Percentiles rank a stretch among this genome's conserved stretches.
Evolutionary conservation across 37 sponge, comb jelly and placozoan genomes (phyloP).

Genomic region (Geodia barretti): DNA sequence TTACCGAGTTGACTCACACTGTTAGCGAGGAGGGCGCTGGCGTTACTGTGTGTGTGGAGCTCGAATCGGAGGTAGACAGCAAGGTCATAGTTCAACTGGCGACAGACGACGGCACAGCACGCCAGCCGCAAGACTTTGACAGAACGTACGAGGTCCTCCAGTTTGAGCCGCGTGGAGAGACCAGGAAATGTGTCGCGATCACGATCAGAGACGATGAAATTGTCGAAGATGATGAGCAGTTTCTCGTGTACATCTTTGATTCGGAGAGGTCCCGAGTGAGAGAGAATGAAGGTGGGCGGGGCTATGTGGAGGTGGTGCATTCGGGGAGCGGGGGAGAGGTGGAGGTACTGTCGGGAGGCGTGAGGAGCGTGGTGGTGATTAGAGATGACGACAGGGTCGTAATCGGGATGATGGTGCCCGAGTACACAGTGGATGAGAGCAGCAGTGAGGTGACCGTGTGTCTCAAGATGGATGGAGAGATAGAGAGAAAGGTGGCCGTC

Average conservation of each 20-base stretch:
- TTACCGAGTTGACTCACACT: neutral
- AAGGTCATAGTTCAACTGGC: neutral
- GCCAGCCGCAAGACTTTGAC: neutral
- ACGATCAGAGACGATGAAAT: slow-evolving; percentile 12
- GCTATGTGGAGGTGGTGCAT: slow-evolving; percentile 1
- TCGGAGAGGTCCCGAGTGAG: neutral
- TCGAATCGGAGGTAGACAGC: neutral
- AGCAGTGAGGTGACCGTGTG: neutral
- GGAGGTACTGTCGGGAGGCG: neutral
- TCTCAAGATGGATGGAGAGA: slow-evolving; percentile 9
- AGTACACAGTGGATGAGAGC: slow-evolving; percentile 11
- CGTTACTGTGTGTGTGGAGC: neutral
- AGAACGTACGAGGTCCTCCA: neutral
- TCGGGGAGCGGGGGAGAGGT: slow-evolving; percentile 11
- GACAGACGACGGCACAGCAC: neutral
- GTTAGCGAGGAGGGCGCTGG: neutral
- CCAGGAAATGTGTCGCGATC: neutral
- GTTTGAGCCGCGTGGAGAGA: slow-evolving; percentile 4
- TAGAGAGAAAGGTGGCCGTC: slow-evolving; percentile 15
- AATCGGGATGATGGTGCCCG: neutral
- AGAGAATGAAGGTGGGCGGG: slow-evolving; percentile 1
- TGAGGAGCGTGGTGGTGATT: neutral
- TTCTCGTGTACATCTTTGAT: neutral
- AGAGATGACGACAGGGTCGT: slow-evolving; percentile 16
- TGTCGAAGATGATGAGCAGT: slow-evolving; percentile 16